A percentile compares a stretch with the other conserved stretches of the same genome.
These are phyloP conservation scores for Cataglyphis cursor DNA, from an alignment of 2,888 invertebrate genomes.

Conservation along the genomic window DNA sequence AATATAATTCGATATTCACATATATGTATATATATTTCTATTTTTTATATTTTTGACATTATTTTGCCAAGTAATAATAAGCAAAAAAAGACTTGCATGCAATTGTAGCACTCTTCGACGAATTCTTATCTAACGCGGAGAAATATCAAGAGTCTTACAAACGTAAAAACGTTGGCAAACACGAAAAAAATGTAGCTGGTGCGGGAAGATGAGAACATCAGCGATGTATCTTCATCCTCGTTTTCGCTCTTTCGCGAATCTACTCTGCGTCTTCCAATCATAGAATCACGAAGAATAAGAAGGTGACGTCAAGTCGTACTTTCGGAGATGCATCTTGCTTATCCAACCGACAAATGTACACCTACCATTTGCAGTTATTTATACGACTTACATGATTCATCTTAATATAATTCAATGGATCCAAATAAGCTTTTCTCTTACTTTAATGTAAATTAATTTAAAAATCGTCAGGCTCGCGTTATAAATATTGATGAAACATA, in stretches of 20 bases:
- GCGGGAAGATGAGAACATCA: conserved; percentile 49
- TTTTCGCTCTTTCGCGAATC: conserved; percentile 42
- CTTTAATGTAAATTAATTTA: background rate
- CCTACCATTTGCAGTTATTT: conserved; percentile 23
- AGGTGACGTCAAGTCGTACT: conserved; percentile 19
- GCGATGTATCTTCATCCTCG: conserved; percentile 52
- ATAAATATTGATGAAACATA: background rate
- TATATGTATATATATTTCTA: background rate
- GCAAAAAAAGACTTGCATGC: conserved; percentile 14
- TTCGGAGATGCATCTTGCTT: conserved; percentile 53
- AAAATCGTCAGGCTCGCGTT: background rate
- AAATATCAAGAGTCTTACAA: conserved; percentile 49
- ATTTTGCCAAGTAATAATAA: conserved; percentile 42
- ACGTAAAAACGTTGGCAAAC: conserved; percentile 37
- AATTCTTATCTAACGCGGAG: conserved; percentile 34
- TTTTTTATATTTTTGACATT: conserved; percentile 31
- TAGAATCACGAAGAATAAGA: conserved; percentile 52
- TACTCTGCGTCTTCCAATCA: conserved; percentile 51
- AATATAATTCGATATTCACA: conserved; percentile 34
- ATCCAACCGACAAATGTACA: conserved; percentile 39
- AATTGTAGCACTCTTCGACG: conserved; percentile 43
- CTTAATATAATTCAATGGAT: conserved; percentile 29
- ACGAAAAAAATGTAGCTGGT: conserved; percentile 41
- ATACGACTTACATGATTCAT: conserved; percentile 22
- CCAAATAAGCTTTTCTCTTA: background rate